Evolutionary conservation across 2,888 invertebrate species (phyloP).

Genomic region (Nasonia oneida): DNA sequence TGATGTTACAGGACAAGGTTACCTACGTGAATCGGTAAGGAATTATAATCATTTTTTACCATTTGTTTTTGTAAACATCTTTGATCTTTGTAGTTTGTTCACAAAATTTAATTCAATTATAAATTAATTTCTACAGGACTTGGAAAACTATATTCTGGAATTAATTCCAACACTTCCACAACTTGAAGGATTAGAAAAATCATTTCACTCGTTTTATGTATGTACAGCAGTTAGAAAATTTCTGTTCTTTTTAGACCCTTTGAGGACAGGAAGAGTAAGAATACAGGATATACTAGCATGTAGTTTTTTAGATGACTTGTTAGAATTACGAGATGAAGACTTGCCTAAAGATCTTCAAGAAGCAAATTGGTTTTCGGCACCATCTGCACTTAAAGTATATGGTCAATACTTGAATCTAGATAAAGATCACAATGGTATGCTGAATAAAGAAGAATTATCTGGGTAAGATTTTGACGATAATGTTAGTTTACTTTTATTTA

Average conservation of each 20-base stretch:
- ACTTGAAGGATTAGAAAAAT: constrained; percentile 93
- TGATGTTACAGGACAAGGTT: constrained; percentile 95
- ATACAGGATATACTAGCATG: constrained; percentile 95
- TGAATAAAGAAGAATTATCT: constrained; percentile 93
- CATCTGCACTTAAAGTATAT: constrained; percentile 93
- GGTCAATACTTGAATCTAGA: constrained; percentile 97
- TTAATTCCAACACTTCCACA: constrained; percentile 95
- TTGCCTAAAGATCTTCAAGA: constrained; percentile 91
- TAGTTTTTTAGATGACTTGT: constrained; percentile 94
- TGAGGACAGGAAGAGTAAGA: constrained; percentile 92
- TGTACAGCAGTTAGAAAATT: constrained; percentile 98
- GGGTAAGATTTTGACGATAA: constrained; percentile 81
- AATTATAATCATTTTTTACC: background rate
- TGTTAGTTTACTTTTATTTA: constrained; percentile 2
- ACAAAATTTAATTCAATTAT: constrained; percentile 13
- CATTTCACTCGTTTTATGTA: constrained; percentile 97
- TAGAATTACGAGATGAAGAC: constrained; percentile 92
- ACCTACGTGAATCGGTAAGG: constrained; percentile 89
- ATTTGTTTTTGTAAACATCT: background rate
- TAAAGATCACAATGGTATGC: constrained; percentile 96
- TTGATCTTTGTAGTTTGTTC: background rate
- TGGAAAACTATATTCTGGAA: constrained; percentile 97
- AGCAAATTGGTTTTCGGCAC: constrained; percentile 94
- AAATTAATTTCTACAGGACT: constrained; percentile 83
- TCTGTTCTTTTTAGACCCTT: constrained; percentile 95